Conservation (phyloP, 2,888 invertebrate genomes). For the Calameuta pallipes region DNA sequence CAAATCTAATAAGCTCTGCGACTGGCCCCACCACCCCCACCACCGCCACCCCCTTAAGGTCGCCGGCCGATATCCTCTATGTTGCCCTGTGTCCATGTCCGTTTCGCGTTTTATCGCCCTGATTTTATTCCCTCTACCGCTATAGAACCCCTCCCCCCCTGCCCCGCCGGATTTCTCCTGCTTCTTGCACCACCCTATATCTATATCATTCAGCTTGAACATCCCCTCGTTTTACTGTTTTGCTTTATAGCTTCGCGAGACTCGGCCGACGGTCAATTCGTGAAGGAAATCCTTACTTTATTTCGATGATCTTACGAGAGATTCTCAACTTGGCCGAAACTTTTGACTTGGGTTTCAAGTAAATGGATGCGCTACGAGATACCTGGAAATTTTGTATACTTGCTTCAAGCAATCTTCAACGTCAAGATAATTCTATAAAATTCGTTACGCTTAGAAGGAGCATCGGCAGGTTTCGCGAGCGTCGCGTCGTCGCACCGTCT, state of each 20-base stretch:
- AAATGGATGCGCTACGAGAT: background rate
- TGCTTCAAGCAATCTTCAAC: background rate
- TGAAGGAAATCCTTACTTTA: background rate
- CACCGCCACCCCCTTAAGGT: background rate
- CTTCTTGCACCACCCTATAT: background rate
- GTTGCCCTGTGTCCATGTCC: background rate
- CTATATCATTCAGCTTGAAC: background rate
- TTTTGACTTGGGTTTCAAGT: background rate
- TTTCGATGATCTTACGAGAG: background rate
- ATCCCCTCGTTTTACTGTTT: background rate
- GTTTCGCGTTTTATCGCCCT: conserved; percentile 7
- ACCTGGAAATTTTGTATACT: no score
- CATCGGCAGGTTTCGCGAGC: background rate
- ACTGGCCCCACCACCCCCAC: background rate
- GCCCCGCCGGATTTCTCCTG: background rate
- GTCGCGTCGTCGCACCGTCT: no score
- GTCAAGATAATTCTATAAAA: background rate
- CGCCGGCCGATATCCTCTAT: conserved; percentile 2
- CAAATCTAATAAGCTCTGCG: conserved; percentile 8
- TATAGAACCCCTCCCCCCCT: background rate
- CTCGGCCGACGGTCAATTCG: background rate
- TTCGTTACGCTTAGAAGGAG: background rate
- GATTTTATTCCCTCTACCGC: conserved; percentile 2
- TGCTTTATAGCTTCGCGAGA: background rate
- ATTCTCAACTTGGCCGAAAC: background rate